phyloP scores from a whole-genome alignment of 30 jellyfish, hydroid and myxozoan genomes.

The Nemopilema nomurai region DNA sequence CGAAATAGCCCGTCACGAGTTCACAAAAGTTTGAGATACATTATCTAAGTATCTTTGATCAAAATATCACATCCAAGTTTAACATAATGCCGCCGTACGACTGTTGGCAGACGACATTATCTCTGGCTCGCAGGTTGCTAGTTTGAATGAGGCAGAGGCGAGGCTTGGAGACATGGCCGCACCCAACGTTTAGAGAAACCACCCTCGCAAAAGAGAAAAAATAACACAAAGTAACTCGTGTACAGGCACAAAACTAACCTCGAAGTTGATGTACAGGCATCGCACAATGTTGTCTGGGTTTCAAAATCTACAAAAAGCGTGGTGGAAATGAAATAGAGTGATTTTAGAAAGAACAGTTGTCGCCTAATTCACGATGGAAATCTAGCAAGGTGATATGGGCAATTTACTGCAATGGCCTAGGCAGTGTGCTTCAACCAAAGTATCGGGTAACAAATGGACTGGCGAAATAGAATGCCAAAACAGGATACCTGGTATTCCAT shows the following conservation, averaged over 20 bases:
- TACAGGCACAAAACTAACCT: conserved; percentile 45
- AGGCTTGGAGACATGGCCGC: conserved; percentile 75
- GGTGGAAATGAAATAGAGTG: neutral
- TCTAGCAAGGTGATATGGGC: neutral
- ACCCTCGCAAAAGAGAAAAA: conserved; percentile 35
- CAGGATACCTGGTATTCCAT: conserved; percentile 64
- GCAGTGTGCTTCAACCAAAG: neutral
- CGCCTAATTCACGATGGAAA: conserved; percentile 2
- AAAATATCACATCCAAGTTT: neutral
- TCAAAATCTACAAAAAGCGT: conserved; percentile 27
- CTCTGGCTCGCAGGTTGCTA: neutral
- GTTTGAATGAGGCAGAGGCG: conserved; percentile 40
- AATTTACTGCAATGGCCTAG: neutral
- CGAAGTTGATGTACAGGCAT: conserved; percentile 88
- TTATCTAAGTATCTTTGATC: neutral
- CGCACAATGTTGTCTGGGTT: conserved; percentile 70
- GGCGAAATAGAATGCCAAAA: neutral
- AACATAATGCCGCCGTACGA: neutral
- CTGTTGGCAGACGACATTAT: neutral
- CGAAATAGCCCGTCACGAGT: neutral
- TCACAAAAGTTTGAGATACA: neutral
- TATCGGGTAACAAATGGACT: conserved; percentile 1
- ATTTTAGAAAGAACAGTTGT: neutral
- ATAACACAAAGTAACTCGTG: conserved; percentile 15
- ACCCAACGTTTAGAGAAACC: conserved; percentile 62